Evolutionary conservation across 2,113 vertebrate species (phyloP).

Genomic region (Fukomys damarensis): DNA sequence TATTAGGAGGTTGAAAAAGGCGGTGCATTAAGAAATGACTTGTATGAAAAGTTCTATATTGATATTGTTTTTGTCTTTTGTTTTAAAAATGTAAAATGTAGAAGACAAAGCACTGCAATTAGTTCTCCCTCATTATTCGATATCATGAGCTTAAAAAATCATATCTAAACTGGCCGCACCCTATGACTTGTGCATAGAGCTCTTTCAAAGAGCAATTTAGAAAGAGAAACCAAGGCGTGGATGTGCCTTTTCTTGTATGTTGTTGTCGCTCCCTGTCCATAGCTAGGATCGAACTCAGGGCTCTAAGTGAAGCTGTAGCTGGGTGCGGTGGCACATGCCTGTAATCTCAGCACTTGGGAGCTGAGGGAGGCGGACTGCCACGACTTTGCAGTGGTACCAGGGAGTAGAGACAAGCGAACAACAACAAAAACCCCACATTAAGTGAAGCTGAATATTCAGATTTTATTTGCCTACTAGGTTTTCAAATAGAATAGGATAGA

Average conservation of each 20-base stretch:
- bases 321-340: no score
- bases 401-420: no score
- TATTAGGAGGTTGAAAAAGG: neutral
- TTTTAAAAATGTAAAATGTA: neutral
- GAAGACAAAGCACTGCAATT: neutral
- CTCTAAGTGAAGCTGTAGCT: neutral
- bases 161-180: neutral
- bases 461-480: neutral
- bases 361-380: no score
- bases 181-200: neutral
- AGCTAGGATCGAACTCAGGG: neutral
- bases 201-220: neutral
- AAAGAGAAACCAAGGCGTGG: neutral
- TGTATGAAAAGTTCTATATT: neutral
- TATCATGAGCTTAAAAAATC: neutral
- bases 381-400: no score
- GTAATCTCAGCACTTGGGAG: no score
- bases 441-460: neutral
- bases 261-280: neutral
- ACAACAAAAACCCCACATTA: neutral
- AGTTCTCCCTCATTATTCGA: neutral
- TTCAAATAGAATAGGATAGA: neutral
- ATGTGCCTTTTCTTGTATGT: neutral
- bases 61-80: neutral
- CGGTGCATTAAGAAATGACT: neutral